Percentiles rank a stretch among this genome's conserved stretches.
phyloP scores from a whole-genome alignment of 2,113 vertebrate species.

The Axis porcinus region DNA sequence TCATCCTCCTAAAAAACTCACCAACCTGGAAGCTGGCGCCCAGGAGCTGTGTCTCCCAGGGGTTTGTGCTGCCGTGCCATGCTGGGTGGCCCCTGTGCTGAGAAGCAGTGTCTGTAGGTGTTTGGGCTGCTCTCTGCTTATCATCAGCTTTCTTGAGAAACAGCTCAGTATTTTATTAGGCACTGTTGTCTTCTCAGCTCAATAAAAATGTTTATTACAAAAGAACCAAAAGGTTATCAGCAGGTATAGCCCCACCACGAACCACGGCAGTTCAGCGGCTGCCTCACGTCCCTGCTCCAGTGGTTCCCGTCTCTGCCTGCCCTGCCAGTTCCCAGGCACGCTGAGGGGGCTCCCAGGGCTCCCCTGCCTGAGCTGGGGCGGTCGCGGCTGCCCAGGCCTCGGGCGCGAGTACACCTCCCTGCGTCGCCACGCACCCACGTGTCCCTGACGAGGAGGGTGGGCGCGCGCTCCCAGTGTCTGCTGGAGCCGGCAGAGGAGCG shows the following conservation, averaged over 20 bases:
- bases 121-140: neutral
- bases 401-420: no score
- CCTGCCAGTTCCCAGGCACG: neutral
- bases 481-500: neutral
- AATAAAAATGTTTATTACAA: no score
- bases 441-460: neutral
- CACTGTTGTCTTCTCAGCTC: neutral
- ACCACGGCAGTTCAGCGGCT: fast-evolving
- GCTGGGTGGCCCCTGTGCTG: neutral
- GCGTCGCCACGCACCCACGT: fast-evolving
- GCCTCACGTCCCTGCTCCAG: fast-evolving
- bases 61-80: fast-evolving
- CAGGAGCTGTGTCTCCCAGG: no score
- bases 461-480: neutral
- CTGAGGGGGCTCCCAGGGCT: fast-evolving
- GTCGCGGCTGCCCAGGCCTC: no score
- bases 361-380: neutral
- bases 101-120: fast-evolving
- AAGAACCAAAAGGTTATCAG: neutral
- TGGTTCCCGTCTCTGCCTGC: neutral
- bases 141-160: neutral
- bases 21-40: neutral
- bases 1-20: neutral
- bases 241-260: fast-evolving
- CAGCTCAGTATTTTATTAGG: neutral